Evolutionary conservation across 2,113 vertebrate genomes (phyloP).

Genomic region (Leptobrachium ailaonicum): DNA sequence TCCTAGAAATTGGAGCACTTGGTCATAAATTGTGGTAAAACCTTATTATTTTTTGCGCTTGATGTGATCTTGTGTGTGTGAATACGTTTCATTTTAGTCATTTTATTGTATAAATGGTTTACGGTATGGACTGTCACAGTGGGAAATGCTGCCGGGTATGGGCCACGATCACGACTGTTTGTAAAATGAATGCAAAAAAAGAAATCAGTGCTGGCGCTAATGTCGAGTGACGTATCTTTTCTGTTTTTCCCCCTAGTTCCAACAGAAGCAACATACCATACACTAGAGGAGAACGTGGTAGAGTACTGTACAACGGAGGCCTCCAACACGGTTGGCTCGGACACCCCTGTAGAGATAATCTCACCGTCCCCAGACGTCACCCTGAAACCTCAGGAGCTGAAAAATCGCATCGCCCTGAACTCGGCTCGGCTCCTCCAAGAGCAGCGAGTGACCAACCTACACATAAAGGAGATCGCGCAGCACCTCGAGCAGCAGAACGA

Average conservation of each 20-base stretch:
- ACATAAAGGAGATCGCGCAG: slow-evolving; percentile 92
- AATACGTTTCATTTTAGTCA: no score
- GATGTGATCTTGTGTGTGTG: no score
- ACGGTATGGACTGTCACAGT: no score
- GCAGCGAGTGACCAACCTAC: slow-evolving; percentile 92
- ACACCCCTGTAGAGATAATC: slow-evolving; percentile 83
- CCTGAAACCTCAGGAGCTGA: slow-evolving; percentile 88
- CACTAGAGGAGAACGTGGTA: slow-evolving; percentile 87
- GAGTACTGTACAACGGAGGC: slow-evolving; percentile 92
- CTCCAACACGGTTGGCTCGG: slow-evolving; percentile 67
- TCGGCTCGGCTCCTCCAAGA: slow-evolving; percentile 93
- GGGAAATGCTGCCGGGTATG: no score
- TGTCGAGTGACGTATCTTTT: no score
- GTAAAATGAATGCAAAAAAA: no score
- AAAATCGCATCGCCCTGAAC: slow-evolving; percentile 93
- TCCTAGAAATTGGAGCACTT: no score
- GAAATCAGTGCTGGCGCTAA: no score
- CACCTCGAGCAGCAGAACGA: slow-evolving; percentile 94
- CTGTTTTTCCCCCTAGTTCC: slow-evolving; percentile 62
- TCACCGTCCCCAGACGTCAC: slow-evolving; percentile 74
- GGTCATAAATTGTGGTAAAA: no score
- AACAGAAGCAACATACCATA: slow-evolving; percentile 86
- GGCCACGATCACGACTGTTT: no score
- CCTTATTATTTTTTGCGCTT: no score
- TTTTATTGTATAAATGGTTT: no score